phyloP scores from a whole-genome alignment of 2,797 vertebrate species.

The Myotis findleyi region DNA sequence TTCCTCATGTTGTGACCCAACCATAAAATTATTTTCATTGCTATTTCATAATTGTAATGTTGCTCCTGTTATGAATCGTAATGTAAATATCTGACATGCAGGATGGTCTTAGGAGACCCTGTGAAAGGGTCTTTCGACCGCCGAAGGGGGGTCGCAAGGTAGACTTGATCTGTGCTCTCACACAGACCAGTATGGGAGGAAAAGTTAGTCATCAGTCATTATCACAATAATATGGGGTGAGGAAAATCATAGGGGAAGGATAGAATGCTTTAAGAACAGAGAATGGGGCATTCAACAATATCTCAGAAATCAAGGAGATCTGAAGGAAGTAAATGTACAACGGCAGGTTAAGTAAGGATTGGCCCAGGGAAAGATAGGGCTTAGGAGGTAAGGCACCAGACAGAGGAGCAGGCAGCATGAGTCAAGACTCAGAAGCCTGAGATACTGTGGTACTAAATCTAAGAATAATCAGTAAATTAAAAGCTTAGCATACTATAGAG shows the following conservation, averaged over 20 bases:
- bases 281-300: background rate
- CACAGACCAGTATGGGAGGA: background rate
- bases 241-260: background rate
- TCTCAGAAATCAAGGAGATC: background rate
- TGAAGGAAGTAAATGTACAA: background rate
- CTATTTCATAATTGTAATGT: too few relatives aligned
- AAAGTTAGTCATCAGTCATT: background rate
- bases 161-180: background rate
- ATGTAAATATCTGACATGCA: too few relatives aligned
- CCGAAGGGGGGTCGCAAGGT: too few relatives aligned
- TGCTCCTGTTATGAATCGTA: too few relatives aligned
- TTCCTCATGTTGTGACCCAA: too few relatives aligned
- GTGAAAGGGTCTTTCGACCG: too few relatives aligned
- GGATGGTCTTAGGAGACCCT: too few relatives aligned
- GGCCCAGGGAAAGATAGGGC: background rate
- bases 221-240: background rate
- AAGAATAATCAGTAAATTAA: background rate
- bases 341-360: background rate
- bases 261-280: background rate
- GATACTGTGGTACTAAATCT: background rate
- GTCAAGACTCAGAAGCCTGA: background rate
- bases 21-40: too few relatives aligned
- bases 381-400: background rate
- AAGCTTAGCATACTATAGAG: background rate
- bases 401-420: background rate